Evolutionary conservation across 2,888 invertebrate species (phyloP), one percentile per base, ranked within the genome.

Genomic region (Cephus pygmeus): DNA sequence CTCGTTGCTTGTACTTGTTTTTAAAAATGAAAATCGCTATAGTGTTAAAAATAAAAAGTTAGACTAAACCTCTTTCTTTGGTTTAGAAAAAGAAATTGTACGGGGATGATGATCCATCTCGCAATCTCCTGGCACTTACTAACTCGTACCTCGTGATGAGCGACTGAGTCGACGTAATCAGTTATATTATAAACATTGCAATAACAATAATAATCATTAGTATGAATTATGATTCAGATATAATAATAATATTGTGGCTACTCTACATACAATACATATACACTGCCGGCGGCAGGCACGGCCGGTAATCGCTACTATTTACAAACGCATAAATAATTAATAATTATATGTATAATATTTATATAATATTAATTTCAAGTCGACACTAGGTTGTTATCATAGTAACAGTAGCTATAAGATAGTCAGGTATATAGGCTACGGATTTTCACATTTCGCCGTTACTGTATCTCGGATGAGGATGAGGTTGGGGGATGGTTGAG

Each of bases 191-290:
- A 88, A 91, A 90, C 90, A 90, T 90, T 88, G 88, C 87, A 87
- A 89, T 90, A 90, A 90, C 90, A 90, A 89, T 89, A 87, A 88
- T 90, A 88, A 87, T 85, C 81, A 85, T 88, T 82, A 83, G 81
- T 78, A 79, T 80, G 82, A 83, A 86, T 86, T 84, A 85, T 81
- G 80, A 82, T 83, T 85, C 83, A 81, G 79, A 82, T 84, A 85
- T 81, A 79, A 84, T 87, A 84, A 82, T 86, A 83, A 83, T 85
- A 81, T 82, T 81, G 83, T 88, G 83, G 85, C 91, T 91, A 91
- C 87, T 90, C 91, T 91, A 91, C 91, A 89, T 91, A 91, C 91
- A 91, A 88, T 91, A 91, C 91, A 91, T 91, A 91, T 90, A 79
- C 79, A 91, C 87, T 87, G 81, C 88, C 88, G 88, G 88, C 86